Percentiles rank a stretch among this genome's conserved stretches.
Evolutionary conservation across 2,113 vertebrate species (phyloP).

Genomic region (Chelonoidis abingdonii): DNA sequence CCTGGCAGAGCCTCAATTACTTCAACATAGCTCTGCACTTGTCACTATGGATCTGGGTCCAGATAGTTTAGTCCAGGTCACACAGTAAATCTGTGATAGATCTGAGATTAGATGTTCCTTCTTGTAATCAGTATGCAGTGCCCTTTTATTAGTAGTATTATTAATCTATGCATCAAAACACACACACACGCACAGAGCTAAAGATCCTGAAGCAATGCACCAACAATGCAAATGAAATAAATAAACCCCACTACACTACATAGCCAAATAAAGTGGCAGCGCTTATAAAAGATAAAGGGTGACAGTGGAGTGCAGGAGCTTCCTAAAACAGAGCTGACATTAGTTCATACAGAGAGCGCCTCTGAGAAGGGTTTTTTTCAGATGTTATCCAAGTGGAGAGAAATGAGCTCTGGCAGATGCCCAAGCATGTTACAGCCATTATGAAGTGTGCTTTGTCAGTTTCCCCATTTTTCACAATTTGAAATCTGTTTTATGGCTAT

Average conservation of each 20-base stretch:
- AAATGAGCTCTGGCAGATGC: not conserved
- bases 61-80: accelerated
- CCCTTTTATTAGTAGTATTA: not conserved
- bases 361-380: not conserved
- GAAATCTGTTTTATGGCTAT: not conserved
- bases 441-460: not conserved
- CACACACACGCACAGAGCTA: not conserved
- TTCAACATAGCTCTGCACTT: not conserved
- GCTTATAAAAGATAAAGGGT: not conserved
- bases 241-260: not conserved
- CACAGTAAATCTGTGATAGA: not conserved
- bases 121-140: accelerated
- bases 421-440: not conserved
- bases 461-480: not conserved
- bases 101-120: not conserved
- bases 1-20: not conserved
- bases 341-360: accelerated
- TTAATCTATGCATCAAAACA: not conserved
- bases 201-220: not conserved
- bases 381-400: not conserved
- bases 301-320: not conserved
- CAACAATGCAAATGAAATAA: not conserved
- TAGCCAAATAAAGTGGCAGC: not conserved
- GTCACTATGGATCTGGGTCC: not conserved
- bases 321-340: not conserved